phyloP scores from a whole-genome alignment of 2,113 vertebrate genomes.

The Pelobates fuscus region DNA sequence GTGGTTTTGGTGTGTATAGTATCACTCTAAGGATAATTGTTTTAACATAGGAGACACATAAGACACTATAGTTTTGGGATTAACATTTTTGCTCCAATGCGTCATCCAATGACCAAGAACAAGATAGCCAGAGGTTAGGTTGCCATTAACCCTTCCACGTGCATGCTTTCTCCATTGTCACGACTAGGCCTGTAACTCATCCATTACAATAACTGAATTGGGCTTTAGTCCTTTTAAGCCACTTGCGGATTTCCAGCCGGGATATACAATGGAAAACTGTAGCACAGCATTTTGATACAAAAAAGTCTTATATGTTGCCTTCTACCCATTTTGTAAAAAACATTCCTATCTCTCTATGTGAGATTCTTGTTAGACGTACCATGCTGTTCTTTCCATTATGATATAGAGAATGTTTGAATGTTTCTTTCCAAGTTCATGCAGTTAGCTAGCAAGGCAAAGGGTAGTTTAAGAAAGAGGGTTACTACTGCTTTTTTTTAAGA shows the following conservation, averaged over 20 bases:
- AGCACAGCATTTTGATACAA: not conserved
- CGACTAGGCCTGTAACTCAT: no score
- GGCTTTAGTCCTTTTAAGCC: not conserved
- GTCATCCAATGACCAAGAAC: no score
- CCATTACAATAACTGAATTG: no score
- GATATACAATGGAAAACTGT: slow-evolving; percentile 7
- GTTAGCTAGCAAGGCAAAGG: not conserved
- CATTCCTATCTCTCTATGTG: not conserved
- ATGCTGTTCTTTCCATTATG: slow-evolving; percentile 13
- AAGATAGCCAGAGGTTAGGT: no score
- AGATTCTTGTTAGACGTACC: not conserved
- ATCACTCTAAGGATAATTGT: no score
- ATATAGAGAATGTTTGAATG: slow-evolving; percentile 17
- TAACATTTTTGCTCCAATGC: no score
- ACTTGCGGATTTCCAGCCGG: not conserved
- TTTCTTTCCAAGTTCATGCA: not conserved
- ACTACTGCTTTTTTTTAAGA: not conserved
- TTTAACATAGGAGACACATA: no score
- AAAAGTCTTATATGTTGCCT: not conserved
- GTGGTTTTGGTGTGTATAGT: no score
- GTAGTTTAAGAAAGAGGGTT: not conserved
- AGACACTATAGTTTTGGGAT: no score
- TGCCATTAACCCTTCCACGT: no score
- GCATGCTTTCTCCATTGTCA: no score
- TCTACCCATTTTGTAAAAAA: not conserved